These are phyloP conservation scores for Ia io DNA, from an alignment of 2,113 vertebrate genomes.

Conservation along the genomic window DNA sequence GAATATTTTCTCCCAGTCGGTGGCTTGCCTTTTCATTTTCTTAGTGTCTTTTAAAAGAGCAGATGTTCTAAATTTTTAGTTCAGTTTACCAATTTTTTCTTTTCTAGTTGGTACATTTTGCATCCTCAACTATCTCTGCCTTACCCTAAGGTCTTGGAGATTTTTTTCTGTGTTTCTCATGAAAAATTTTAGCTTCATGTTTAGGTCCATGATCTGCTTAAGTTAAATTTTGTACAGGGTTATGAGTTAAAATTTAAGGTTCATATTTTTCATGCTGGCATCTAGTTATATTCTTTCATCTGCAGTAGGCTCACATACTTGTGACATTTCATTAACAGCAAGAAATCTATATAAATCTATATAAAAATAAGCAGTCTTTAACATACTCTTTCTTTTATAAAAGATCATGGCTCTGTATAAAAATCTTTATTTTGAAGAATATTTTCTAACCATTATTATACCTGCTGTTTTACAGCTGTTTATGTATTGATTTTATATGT, in stretches of 20 bases:
- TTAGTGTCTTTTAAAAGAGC: not conserved
- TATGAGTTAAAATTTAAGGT: not conserved
- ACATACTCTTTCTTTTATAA: slow-evolving; percentile 13
- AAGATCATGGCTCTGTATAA: slow-evolving; percentile 21
- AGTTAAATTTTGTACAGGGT: slow-evolving; percentile 16
- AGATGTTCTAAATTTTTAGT: not conserved
- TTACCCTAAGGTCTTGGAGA: not conserved
- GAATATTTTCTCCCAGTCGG: not conserved
- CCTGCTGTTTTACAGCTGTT: slow-evolving; percentile 25
- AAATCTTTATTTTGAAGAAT: not conserved
- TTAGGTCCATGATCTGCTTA: not conserved
- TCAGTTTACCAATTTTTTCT: not conserved
- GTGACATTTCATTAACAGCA: not conserved
- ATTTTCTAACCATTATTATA: not conserved
- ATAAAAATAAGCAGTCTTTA: not conserved
- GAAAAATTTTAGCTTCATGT: not conserved
- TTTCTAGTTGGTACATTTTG: not conserved
- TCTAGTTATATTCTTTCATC: not conserved
- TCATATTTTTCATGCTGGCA: not conserved
- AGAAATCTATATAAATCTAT: not conserved
- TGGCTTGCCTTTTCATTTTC: slow-evolving; percentile 48
- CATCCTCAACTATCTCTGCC: not conserved
- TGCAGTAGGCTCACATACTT: not conserved
- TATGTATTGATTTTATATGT: not conserved
- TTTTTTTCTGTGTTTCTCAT: slow-evolving; percentile 37